These are phyloP conservation scores for Hucho hucho DNA, from an alignment of 2,113 vertebrate species.

Conservation along the genomic window DNA sequence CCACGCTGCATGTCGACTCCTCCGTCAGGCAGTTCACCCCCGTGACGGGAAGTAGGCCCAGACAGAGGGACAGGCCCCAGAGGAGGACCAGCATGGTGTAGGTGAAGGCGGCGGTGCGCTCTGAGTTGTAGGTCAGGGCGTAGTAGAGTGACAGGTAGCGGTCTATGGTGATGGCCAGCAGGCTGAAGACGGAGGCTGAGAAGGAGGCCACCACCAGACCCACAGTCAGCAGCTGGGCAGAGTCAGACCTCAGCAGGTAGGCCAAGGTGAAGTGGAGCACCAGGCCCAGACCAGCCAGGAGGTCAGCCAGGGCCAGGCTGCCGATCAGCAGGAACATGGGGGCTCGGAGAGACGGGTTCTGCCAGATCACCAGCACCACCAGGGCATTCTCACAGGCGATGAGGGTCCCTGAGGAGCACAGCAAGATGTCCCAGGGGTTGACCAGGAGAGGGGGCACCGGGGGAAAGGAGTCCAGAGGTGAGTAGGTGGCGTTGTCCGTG, in stretches of 20 bases:
- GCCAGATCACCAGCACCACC: conserved; percentile 97
- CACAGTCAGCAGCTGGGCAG: conserved; percentile 91
- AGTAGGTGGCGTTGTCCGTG: conserved; percentile 77
- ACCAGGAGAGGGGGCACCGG: conserved; percentile 77
- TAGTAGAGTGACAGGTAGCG: conserved; percentile 98
- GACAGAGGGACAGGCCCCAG: conserved; percentile 90
- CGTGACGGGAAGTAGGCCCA: conserved; percentile 90
- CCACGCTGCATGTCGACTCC: conserved; percentile 93
- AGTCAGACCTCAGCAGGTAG: conserved; percentile 92
- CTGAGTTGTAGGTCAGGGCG: conserved; percentile 95
- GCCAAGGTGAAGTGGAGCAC: conserved; percentile 94
- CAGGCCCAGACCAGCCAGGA: conserved; percentile 92
- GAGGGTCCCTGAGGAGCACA: conserved; percentile 94
- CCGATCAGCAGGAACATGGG: conserved; percentile 98
- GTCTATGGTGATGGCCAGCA: conserved; percentile 97
- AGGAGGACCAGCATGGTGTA: conserved; percentile 93
- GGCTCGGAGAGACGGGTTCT: conserved; percentile 91
- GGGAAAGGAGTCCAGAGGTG: conserved; percentile 73
- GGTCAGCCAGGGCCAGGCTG: conserved; percentile 94
- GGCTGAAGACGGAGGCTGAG: conserved; percentile 95
- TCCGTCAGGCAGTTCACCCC: conserved; percentile 96
- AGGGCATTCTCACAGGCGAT: conserved; percentile 97
- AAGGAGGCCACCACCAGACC: conserved; percentile 97
- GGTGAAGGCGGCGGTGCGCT: conserved; percentile 95
- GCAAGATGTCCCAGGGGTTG: conserved; percentile 98